Percentiles rank a stretch among this genome's conserved stretches.
Evolutionary conservation across 2,113 vertebrate genomes (phyloP).

Genomic region (Drymodes brunneopygia): DNA sequence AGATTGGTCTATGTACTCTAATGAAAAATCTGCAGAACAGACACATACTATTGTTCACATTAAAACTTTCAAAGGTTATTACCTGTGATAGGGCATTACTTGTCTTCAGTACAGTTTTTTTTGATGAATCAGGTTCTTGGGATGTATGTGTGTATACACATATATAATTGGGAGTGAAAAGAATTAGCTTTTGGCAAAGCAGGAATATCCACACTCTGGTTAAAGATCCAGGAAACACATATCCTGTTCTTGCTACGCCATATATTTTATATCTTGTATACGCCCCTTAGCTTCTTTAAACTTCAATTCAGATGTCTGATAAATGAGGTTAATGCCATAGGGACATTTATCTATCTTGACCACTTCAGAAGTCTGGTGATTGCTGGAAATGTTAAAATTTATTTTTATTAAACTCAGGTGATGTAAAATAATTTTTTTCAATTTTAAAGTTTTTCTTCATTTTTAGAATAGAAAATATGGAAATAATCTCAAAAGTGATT

Average conservation of each 20-base stretch:
- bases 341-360: not conserved
- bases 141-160: slow-evolving; percentile 57
- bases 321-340: not conserved
- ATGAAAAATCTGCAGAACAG: slow-evolving; percentile 73
- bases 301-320: not conserved
- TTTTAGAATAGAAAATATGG: not conserved
- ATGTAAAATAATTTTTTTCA: not conserved
- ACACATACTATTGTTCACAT: slow-evolving; percentile 70
- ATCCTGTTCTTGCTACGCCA: not conserved
- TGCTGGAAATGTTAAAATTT: not conserved
- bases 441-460: not conserved
- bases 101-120: slow-evolving; percentile 66
- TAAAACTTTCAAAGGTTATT: slow-evolving; percentile 76
- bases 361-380: not conserved
- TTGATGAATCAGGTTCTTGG: slow-evolving; percentile 42
- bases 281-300: not conserved
- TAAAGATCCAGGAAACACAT: not conserved
- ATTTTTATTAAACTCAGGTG: not conserved
- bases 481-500: not conserved
- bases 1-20: slow-evolving; percentile 74
- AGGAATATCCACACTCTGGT: not conserved
- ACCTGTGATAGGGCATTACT: slow-evolving; percentile 58
- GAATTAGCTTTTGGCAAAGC: slow-evolving; percentile 60
- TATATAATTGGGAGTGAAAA: slow-evolving; percentile 43
- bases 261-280: not conserved